Evolutionary conservation across 23 tunicate genomes (phyloP).

Genomic region (Clavelina lepadiformis): DNA sequence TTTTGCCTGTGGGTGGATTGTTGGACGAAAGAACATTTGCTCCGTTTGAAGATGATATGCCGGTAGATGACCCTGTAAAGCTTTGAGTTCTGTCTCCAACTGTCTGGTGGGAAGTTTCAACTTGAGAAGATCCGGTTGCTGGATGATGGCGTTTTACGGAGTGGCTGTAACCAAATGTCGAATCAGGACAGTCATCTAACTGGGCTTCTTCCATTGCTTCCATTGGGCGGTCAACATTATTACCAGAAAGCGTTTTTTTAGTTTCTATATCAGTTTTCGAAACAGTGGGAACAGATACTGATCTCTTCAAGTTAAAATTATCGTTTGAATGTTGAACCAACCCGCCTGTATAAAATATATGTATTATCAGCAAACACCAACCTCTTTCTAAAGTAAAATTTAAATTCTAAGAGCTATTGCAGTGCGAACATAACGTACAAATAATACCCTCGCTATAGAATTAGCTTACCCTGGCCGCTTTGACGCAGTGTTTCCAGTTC

Average conservation of each 20-base stretch:
- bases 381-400: too few species aligned
- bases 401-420: too few species aligned
- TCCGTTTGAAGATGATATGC: neutral
- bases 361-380: too few species aligned
- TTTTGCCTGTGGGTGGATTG: neutral
- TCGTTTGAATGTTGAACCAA: too few species aligned
- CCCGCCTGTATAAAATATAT: too few species aligned
- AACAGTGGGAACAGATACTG: constrained; percentile 36
- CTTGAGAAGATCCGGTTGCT: neutral
- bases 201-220: neutral
- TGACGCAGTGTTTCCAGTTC: too few species aligned
- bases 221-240: neutral
- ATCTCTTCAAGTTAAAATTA: constrained; percentile 17
- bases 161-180: neutral
- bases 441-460: too few species aligned
- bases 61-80: neutral
- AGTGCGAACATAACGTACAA: too few species aligned
- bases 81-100: neutral
- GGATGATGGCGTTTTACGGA: neutral
- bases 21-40: neutral
- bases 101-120: neutral
- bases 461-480: too few species aligned
- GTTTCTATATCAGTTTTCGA: neutral
- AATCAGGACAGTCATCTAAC: neutral
- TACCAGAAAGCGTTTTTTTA: neutral